phyloP scores from a whole-genome alignment of 2,888 invertebrate species.

The Noctua fimbriata region DNA sequence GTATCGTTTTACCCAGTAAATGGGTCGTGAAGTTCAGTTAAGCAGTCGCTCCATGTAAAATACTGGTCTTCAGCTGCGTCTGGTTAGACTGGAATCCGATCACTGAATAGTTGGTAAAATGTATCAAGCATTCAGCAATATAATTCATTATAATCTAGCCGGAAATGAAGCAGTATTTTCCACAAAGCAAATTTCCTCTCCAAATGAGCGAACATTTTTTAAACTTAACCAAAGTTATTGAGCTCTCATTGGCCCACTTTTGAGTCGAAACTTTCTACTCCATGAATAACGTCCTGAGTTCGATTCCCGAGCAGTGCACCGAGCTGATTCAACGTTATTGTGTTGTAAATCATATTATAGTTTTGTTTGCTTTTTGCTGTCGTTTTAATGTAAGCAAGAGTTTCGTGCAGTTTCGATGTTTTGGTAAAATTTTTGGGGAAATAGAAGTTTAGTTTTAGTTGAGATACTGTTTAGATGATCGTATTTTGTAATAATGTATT shows the following conservation, averaged over 20 bases:
- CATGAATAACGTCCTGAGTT: constrained; percentile 68
- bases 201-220: constrained; percentile 48
- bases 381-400: constrained; percentile 54
- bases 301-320: constrained; percentile 52
- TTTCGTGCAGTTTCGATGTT: constrained; percentile 41
- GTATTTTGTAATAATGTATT: constrained; percentile 15
- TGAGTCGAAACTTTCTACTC: constrained; percentile 59
- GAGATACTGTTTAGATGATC: constrained; percentile 12
- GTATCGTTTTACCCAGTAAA: no score
- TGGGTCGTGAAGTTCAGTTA: no score
- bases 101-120: no score
- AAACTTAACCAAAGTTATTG: constrained; percentile 54
- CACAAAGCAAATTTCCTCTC: constrained; percentile 6
- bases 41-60: no score
- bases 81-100: no score
- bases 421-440: constrained; percentile 23
- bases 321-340: constrained; percentile 56
- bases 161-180: background rate
- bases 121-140: no score
- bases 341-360: constrained; percentile 65
- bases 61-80: no score
- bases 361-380: constrained; percentile 40
- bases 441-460: constrained; percentile 40
- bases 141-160: no score
- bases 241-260: constrained; percentile 67